A percentile compares a stretch with the other conserved stretches of the same genome.
Evolutionary conservation across 2,888 invertebrate species (phyloP).

Genomic region (Athalia circularis): DNA sequence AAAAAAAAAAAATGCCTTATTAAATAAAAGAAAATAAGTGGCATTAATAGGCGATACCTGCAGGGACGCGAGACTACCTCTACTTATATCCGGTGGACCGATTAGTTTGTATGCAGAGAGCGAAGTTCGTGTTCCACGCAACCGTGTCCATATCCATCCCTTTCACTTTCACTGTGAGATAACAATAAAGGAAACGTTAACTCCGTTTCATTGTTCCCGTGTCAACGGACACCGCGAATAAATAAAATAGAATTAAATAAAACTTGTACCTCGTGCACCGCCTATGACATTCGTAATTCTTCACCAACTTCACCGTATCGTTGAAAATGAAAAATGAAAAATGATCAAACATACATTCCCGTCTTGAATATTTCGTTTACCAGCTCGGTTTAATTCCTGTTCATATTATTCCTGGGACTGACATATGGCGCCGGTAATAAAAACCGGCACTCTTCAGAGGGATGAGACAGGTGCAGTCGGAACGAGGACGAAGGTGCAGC

Average conservation of each 20-base stretch:
- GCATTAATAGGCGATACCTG: background rate
- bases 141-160: slow-evolving; percentile 37
- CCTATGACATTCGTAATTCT: no score
- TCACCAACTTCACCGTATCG: no score
- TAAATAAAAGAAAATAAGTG: slow-evolving; percentile 16
- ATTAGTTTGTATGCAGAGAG: slow-evolving; percentile 32
- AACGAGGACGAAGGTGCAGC: background rate
- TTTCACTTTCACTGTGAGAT: slow-evolving; percentile 43
- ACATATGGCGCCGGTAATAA: slow-evolving; percentile 16
- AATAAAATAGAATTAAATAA: background rate
- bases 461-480: slow-evolving; percentile 7
- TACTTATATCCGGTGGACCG: slow-evolving; percentile 39
- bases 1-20: background rate
- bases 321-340: background rate
- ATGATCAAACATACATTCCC: background rate
- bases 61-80: slow-evolving; percentile 13
- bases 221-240: background rate
- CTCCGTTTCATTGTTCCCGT: background rate
- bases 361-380: no score
- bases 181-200: slow-evolving; percentile 37
- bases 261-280: background rate
- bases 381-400: no score
- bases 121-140: slow-evolving; percentile 41
- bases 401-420: background rate
- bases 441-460: background rate